Evolutionary conservation across 2,888 invertebrate species (phyloP).

Genomic region (Miltochrista miniata): DNA sequence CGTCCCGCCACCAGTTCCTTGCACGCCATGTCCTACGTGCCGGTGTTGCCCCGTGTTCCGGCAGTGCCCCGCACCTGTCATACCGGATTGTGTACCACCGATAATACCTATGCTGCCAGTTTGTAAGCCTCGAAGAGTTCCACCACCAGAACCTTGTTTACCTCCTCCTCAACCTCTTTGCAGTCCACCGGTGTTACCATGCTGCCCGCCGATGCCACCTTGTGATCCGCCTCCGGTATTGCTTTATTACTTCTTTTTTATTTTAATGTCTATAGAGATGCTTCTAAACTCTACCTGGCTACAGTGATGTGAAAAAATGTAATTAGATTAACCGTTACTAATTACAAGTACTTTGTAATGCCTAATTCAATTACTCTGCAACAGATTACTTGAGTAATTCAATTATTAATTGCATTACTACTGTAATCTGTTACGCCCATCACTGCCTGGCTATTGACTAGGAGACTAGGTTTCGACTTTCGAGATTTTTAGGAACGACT

Average conservation of each 20-base stretch:
- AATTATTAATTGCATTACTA: no score
- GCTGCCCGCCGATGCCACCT: conserved; percentile 70
- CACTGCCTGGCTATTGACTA: no score
- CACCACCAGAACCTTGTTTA: conserved; percentile 50
- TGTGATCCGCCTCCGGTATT: conserved; percentile 73
- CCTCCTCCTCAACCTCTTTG: conserved; percentile 64
- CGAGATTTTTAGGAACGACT: no score
- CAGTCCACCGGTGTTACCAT: conserved; percentile 72
- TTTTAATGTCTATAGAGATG: no score
- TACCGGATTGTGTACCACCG: conserved; percentile 69
- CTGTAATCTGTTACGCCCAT: no score
- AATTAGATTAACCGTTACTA: no score
- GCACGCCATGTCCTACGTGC: conserved; percentile 74
- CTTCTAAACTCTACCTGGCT: no score
- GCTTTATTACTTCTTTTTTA: conserved; percentile 7
- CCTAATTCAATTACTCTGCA: no score
- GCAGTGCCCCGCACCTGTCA: conserved; percentile 67
- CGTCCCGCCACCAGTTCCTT: conserved; percentile 66
- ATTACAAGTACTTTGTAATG: no score
- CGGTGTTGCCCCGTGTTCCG: conserved; percentile 61
- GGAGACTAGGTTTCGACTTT: no score
- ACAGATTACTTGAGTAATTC: no score
- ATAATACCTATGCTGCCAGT: conserved; percentile 69
- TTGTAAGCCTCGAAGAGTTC: conserved; percentile 65
- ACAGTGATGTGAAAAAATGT: no score